Evolutionary conservation across 2,113 vertebrate genomes (phyloP), one percentile per base, ranked within the genome.

Genomic region (Microtus ochrogaster): DNA sequence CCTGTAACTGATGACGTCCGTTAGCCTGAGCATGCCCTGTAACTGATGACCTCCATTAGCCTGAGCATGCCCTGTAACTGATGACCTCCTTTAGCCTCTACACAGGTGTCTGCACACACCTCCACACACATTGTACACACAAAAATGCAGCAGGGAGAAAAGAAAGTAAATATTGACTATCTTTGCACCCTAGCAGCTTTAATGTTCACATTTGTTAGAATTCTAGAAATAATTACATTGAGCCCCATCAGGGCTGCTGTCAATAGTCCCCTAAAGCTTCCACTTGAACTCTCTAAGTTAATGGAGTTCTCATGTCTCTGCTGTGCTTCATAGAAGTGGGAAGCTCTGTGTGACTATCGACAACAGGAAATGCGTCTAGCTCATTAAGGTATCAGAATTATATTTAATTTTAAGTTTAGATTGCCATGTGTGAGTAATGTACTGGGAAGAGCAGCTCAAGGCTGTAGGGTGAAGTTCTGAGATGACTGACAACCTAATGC

Each of bases 391-490:
- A 33, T 17, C 44, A 12, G 30, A 26, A 65, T 58, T 68, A 49
- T n/a, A 86, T 90, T 92, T 81, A 44, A 66, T 68, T 61, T 93
- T 82, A 92, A 66, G 17, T 83, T 30, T 52, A 24, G 11, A 84
- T 26, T 26, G 6, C 16, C 5, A 21, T 16, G 21, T 16, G 52
- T n/a, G 41, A n/a, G n/a, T 66, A 41, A 2, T 12, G 0, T 36
- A 14, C 47, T 17, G 3, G 22, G 14, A 2, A 72, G 41, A 73
- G 0, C 0, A 7, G 39, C 0, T 83, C 73, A 58, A 9, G 9
- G 26, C 78, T 94, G 1, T 19, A 61, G 24, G 39, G 33, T 39
- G 55, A 17, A 16, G 78, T 78, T 95, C 41, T n/a, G 73, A 41
- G 22, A n/a, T 65, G 26, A 86, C 5, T 63, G 3, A 79, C 55